Evolutionary conservation across 2,113 vertebrate species (phyloP), one percentile per base, ranked within the genome.

Genomic region (Tachysurus fulvidraco): DNA sequence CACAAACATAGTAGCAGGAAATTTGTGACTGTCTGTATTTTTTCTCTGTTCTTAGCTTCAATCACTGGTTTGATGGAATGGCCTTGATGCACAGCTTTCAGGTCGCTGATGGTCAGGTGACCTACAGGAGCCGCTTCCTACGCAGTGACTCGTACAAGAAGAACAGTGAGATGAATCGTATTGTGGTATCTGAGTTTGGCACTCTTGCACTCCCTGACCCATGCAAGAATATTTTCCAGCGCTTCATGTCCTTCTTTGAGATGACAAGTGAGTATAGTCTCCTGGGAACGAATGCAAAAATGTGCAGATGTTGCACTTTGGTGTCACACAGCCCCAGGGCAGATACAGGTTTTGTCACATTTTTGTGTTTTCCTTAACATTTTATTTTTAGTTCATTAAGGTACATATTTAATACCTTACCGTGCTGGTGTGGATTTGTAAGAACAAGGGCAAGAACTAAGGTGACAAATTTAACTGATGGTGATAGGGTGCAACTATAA

Each of bases 21-120:
- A 10, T 54, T 77, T 54, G 28, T 54, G 44, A 50, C 23, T 50
- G 0, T n/a, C 11, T 46, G 46, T 21, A 52, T 76, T 77, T 52
- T 1, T 41, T 7, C 46, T 67, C 2, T 87, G 1, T 64, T 2
- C 30, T 60, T 87, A 99, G 97, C 17, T 99, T 92, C 84, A 97
- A 96, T 92, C 98, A 99, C 83, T 98, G 97, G 97, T 99, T 99
- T 91, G 97, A 99, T 73, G 97, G 98, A 83, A 98, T 98, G 97
- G 97, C 97, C 25, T 93, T 99, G 92, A 87, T 99, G 87, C 97
- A 99, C 92, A 94, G 96, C 76, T 99, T 98, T 93, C 96, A 91
- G 84, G 92, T 99, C 69, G 81, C 92, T 78, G 90, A 93, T 0
- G 96, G 97, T 67, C 89, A 85, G 0, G 97, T 99, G 91, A 97